Conservation (phyloP, 2,888 invertebrate genomes). For the Uropetala carovei region DNA sequence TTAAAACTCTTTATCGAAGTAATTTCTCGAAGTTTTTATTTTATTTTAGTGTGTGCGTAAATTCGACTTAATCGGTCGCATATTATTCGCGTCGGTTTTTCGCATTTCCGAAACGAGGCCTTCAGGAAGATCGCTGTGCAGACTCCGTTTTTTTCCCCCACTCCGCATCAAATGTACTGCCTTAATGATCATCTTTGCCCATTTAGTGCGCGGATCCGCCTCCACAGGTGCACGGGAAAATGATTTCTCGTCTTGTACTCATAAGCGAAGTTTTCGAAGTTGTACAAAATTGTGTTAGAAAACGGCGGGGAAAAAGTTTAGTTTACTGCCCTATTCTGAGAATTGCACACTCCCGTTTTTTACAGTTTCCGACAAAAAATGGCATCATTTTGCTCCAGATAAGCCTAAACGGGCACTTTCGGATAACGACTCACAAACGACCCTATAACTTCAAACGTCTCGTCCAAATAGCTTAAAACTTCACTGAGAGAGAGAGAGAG, state of each 20-base stretch:
- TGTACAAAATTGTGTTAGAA: neutral
- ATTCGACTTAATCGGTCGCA: too few species aligned
- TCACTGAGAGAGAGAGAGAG: slow-evolving; percentile 8
- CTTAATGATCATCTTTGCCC: neutral
- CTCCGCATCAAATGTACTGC: neutral
- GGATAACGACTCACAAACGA: slow-evolving; percentile 60
- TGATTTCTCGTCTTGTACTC: neutral
- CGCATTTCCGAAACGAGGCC: too few species aligned
- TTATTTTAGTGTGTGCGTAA: too few species aligned
- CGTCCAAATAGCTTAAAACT: slow-evolving; percentile 57
- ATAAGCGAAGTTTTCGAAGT: neutral
- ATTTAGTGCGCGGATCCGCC: neutral
- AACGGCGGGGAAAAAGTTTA: slow-evolving; percentile 26
- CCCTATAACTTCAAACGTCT: slow-evolving; percentile 53
- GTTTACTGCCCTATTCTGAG: slow-evolving; percentile 26
- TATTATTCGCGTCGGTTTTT: too few species aligned
- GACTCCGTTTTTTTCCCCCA: too few species aligned
- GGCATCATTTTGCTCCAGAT: slow-evolving; percentile 58
- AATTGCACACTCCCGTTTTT: slow-evolving; percentile 30
- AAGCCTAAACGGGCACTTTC: slow-evolving; percentile 60
- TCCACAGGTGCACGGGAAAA: neutral
- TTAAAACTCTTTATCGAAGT: too few species aligned
- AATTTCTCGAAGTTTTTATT: too few species aligned
- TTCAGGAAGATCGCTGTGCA: too few species aligned
- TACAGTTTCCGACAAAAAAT: slow-evolving; percentile 52